Evolutionary conservation across 2,797 vertebrate genomes (phyloP), one percentile per base, ranked within the genome.

Genomic region (Meda fulgida): DNA sequence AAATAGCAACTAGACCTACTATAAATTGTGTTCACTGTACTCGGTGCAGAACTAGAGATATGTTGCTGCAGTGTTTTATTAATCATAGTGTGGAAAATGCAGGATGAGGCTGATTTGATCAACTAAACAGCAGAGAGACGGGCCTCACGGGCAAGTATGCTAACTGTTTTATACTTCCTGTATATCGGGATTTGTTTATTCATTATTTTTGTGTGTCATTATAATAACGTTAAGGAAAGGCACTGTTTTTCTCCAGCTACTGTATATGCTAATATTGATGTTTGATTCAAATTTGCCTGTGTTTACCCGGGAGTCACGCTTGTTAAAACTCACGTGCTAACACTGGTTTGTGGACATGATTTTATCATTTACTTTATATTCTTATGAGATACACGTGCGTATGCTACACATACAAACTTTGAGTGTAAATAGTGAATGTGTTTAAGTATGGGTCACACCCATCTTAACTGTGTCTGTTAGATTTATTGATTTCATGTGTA

Each of bases 231-330:
- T 88, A 93, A 92, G 90, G 92, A 94, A 93, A 92, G 87, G 72
- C 88, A 84, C 79, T 80, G 88, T 87, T 83, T 91, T 91, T 91
- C 93, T 92, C 89, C 86, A 93, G 93, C 92, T 89, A n/a, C n/a
- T n/a, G n/a, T n/a, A 93, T 92, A 92, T 94, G 90, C 86, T 93
- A 94, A 94, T 94, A 93, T 94, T 94, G 93, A 93, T 92, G 93
- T 93, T 90, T 90, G 77, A 89, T 93, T 94, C 88, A 85, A 86
- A 92, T 94, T 93, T 93, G 92, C 91, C 89, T 83, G 81, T 89
- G 92, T 93, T 94, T 94, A 93, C 92, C 87, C 90, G 16, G 34
- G 88, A 93, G 93, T 93, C 93, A 94, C 86, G 90, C 86, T 81
- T 92, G 89, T 87, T 86, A 60, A 53, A 55, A 53, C 4, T 14